phyloP scores from a whole-genome alignment of 2,888 invertebrate genomes.

The Chrysolina oricalcia region DNA sequence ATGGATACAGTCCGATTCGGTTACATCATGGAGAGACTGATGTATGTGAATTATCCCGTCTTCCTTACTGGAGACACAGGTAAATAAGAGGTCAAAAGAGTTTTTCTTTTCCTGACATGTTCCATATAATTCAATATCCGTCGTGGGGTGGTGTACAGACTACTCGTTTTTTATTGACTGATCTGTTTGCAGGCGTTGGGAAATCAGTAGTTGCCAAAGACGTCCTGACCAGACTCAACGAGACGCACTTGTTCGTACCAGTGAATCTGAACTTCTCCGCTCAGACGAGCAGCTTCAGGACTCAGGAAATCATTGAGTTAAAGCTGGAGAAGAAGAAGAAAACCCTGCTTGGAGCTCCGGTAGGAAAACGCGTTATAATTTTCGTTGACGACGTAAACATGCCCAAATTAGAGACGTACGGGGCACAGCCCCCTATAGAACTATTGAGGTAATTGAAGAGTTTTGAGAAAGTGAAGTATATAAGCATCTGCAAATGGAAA shows the following conservation, averaged over 20 bases:
- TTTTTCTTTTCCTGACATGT: too few species aligned
- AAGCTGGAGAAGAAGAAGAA: conserved; percentile 89
- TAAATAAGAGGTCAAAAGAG: too few species aligned
- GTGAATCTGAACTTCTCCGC: conserved; percentile 92
- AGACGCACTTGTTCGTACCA: conserved; percentile 79
- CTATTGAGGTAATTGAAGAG: conserved; percentile 78
- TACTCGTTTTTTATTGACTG: not conserved
- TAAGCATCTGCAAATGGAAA: too few species aligned
- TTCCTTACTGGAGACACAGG: conserved; percentile 93
- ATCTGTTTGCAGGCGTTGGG: conserved; percentile 81
- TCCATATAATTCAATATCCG: not conserved
- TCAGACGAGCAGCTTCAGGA: conserved; percentile 89
- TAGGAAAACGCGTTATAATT: conserved; percentile 86
- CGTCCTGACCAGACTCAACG: conserved; percentile 79
- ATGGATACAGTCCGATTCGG: conserved; percentile 92
- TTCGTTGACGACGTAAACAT: conserved; percentile 95
- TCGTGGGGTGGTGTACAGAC: not conserved
- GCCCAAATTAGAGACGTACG: conserved; percentile 90
- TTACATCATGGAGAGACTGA: conserved; percentile 84
- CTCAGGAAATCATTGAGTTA: conserved; percentile 89
- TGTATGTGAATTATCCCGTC: conserved; percentile 83
- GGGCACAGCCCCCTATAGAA: conserved; percentile 94
- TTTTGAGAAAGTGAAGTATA: too few species aligned
- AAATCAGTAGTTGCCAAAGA: conserved; percentile 90
- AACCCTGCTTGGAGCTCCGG: conserved; percentile 86